Evolutionary conservation across 2,888 invertebrate genomes (phyloP), one percentile per base, ranked within the genome.

Genomic region (Melieria picta): DNA sequence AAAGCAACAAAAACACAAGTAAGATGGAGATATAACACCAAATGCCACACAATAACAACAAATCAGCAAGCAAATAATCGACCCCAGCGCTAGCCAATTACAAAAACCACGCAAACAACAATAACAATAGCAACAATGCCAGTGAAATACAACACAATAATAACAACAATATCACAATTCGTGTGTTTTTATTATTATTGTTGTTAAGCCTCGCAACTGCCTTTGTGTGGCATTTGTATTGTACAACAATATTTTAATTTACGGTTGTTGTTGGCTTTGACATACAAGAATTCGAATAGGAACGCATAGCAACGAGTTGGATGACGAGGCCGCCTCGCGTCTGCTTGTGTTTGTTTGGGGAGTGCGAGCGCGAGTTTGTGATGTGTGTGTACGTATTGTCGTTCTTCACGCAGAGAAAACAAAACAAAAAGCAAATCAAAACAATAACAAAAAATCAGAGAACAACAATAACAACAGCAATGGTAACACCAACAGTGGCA

Each of bases 211-310:
- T 48, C 43, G 55, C 55, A 43, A 65, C n/a, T 10, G 55, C 45
- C 47, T n/a, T 45, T 42, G 46, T 30, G 16, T 13, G 9, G 9
- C 42, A 56, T 13, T 45, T 11, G 46, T 56, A 56, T 50, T 42
- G 30, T 30, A 30, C 30, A 64, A 52, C 45, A 16, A 52, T 61
- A 64, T 52, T 46, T 43, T 64, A 50, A 16, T 63, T 72, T 66
- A 52, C 65, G 69, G 72, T 76, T 77, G 77, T 78, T 78, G 77
- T 77, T 77, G 76, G 71, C 72, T 74, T 77, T 74, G 74, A 76
- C 75, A 74, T 75, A 75, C 76, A 74, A 73, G 74, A 66, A 72
- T 74, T 75, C 72, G 75, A 78, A 74, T 77, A 77, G 78, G 78
- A 77, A 74, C 77, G 69, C 78, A 78, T 74, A 72, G 71, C 70